phyloP scores from a whole-genome alignment of 2,113 vertebrate genomes.

The Polypterus bichir region DNA sequence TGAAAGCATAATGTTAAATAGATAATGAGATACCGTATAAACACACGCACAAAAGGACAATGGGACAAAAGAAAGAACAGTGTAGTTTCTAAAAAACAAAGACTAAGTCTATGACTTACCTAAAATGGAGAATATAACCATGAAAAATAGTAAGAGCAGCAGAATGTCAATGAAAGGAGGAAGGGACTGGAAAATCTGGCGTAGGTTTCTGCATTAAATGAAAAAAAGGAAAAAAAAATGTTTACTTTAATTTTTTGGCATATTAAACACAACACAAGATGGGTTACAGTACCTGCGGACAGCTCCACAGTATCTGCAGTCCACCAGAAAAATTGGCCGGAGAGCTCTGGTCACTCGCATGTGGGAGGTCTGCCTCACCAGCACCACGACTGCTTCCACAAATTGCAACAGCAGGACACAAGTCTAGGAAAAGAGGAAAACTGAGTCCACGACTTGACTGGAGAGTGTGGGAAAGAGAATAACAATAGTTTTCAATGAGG shows the following conservation, averaged over 20 bases:
- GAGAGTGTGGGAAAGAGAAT: too few relatives aligned
- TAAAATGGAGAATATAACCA: constrained; percentile 91
- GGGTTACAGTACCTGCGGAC: constrained; percentile 66
- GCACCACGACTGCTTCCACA: constrained; percentile 84
- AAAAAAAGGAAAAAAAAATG: constrained; percentile 7
- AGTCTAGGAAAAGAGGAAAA: constrained; percentile 38
- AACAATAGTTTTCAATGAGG: too few relatives aligned
- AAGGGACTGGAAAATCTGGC: constrained; percentile 97
- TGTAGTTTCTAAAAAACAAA: too few relatives aligned
- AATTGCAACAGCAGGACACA: constrained; percentile 84
- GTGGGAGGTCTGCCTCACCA: constrained; percentile 86
- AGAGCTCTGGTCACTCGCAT: constrained; percentile 84
- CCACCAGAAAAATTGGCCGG: constrained; percentile 90
- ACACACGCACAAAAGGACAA: too few relatives aligned
- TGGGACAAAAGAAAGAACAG: too few relatives aligned
- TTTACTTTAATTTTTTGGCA: constrained; percentile 9
- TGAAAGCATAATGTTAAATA: constrained; percentile 26
- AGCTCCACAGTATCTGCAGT: constrained; percentile 90
- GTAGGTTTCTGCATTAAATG: constrained; percentile 68
- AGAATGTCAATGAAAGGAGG: constrained; percentile 96
- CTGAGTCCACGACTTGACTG: too few relatives aligned
- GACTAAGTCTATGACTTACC: constrained; percentile 50
- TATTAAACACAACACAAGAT: accelerated
- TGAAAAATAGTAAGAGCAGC: constrained; percentile 91
- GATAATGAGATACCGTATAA: too few relatives aligned